A percentile compares a stretch with the other conserved stretches of the same genome.
Evolutionary conservation across 2,113 vertebrate genomes (phyloP).

Genomic region (Etia nguti): DNA sequence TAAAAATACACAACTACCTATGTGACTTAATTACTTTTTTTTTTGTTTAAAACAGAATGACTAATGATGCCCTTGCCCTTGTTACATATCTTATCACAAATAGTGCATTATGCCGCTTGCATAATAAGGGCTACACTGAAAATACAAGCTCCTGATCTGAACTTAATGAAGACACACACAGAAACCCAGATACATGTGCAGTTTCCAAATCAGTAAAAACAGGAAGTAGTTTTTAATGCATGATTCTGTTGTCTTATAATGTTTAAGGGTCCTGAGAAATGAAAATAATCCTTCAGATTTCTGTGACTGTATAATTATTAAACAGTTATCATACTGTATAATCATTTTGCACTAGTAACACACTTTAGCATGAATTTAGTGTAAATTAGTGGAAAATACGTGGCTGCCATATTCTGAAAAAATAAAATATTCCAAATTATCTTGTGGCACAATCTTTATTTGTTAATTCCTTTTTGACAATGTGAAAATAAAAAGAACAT

Average conservation of each 20-base stretch:
- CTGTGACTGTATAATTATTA: neutral
- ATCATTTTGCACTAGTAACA: neutral
- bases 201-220: neutral
- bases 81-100: neutral
- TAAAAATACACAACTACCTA: neutral
- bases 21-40: neutral
- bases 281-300: neutral
- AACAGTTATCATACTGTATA: neutral
- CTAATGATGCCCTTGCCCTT: neutral
- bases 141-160: neutral
- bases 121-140: neutral
- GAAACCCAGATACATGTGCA: neutral
- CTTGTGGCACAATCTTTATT: slow-evolving; percentile 53
- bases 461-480: slow-evolving; percentile 33
- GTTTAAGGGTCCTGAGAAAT: neutral
- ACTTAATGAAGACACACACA: neutral
- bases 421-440: slow-evolving; percentile 29
- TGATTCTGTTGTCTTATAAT: neutral
- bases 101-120: neutral
- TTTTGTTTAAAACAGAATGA: neutral
- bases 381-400: neutral
- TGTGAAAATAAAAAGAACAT: slow-evolving; percentile 10
- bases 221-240: neutral
- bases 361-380: neutral
- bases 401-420: neutral